These are phyloP conservation scores for Tribolium madens DNA, from an alignment of 1,140 invertebrate species.

Conservation along the genomic window DNA sequence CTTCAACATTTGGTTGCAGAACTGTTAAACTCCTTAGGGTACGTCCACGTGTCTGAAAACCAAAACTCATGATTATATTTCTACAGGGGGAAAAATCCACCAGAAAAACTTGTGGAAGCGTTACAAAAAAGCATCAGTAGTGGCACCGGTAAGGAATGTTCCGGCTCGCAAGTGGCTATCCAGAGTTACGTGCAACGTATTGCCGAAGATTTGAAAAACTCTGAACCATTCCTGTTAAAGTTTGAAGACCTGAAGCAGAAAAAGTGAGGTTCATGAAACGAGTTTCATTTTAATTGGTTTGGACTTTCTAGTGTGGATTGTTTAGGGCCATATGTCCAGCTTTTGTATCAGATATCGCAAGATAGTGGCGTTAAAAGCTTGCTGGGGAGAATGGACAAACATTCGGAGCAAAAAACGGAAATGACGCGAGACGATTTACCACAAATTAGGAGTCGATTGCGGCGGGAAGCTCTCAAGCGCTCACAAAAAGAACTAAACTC, in stretches of 20 bases:
- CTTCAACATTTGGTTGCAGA: conserved; percentile 67
- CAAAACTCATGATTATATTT: not conserved
- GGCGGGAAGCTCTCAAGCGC: conserved; percentile 62
- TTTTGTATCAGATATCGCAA: conserved; percentile 67
- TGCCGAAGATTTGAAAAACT: conserved; percentile 64
- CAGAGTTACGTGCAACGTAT: conserved; percentile 66
- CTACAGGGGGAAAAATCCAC: conserved; percentile 65
- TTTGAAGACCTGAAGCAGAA: conserved; percentile 70
- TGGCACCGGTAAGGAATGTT: conserved; percentile 51
- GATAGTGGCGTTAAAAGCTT: conserved; percentile 67
- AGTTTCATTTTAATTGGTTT: conserved; percentile 39
- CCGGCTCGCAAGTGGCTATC: conserved; percentile 63
- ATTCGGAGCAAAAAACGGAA: conserved; percentile 54
- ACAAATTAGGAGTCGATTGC: conserved; percentile 64
- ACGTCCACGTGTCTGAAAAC: conserved; percentile 43
- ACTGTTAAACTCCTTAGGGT: conserved; percentile 67
- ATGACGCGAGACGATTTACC: conserved; percentile 69
- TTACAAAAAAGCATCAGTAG: conserved; percentile 65
- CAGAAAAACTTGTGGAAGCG: conserved; percentile 68
- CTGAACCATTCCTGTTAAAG: conserved; percentile 67
- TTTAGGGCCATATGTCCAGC: conserved; percentile 67
- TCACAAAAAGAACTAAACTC: conserved; percentile 60
- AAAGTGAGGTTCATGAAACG: conserved; percentile 64
- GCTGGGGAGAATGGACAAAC: conserved; percentile 63
- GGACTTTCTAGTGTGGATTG: conserved; percentile 66